Evolutionary conservation across 1,140 invertebrate species (phyloP).

Genomic region (Rhopalosiphum padi): DNA sequence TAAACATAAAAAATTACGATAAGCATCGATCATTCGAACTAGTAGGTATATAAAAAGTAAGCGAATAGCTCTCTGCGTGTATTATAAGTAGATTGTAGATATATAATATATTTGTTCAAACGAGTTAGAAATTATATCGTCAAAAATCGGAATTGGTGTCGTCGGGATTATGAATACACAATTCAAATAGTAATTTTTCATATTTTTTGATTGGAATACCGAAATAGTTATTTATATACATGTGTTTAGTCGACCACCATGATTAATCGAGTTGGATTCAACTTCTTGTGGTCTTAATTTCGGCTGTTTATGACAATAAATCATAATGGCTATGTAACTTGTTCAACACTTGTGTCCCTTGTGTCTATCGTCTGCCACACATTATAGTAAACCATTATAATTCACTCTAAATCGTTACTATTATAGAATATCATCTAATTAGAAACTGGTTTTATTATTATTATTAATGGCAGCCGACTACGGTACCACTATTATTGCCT

Average conservation of each 20-base stretch:
- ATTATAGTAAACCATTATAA: neutral
- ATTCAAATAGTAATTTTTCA: slow-evolving; percentile 16
- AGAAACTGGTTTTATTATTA: slow-evolving; percentile 37
- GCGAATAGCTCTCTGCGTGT: neutral
- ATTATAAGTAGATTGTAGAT: neutral
- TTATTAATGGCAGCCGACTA: neutral
- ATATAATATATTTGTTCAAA: neutral
- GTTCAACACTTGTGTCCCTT: slow-evolving; percentile 14
- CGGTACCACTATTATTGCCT: neutral
- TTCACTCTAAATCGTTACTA: neutral
- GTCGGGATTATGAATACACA: neutral
- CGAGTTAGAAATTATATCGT: neutral
- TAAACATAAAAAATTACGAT: neutral
- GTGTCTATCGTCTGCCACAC: neutral
- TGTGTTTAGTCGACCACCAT: neutral
- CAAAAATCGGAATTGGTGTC: slow-evolving; percentile 1
- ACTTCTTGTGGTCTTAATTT: slow-evolving; percentile 44
- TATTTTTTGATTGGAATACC: slow-evolving; percentile 20
- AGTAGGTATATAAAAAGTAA: neutral
- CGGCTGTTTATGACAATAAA: neutral
- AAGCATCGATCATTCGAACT: neutral
- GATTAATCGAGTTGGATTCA: slow-evolving; percentile 15
- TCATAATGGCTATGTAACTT: neutral
- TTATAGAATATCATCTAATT: neutral
- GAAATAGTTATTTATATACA: neutral